phyloP scores from a whole-genome alignment of 2,113 vertebrate species.

The Oostethus manadensis region DNA sequence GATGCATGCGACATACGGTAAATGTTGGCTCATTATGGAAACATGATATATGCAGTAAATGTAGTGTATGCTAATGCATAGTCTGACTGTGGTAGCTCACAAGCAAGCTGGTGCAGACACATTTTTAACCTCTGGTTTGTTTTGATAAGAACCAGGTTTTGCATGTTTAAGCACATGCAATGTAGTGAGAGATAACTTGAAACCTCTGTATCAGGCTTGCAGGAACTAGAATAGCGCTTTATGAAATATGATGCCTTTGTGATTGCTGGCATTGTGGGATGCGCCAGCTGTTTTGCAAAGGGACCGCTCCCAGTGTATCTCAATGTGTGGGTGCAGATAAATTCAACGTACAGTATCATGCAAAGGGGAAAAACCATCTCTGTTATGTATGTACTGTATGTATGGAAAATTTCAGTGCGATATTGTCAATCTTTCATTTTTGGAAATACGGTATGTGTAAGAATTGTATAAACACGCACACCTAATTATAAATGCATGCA shows the following conservation, averaged over 20 bases:
- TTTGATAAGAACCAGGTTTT: conserved; percentile 17
- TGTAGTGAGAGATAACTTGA: background rate
- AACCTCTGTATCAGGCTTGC: background rate
- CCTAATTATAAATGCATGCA: background rate
- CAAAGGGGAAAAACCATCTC: background rate
- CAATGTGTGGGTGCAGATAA: conserved; percentile 23
- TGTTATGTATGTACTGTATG: background rate
- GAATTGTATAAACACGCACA: conserved; percentile 10
- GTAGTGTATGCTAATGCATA: background rate
- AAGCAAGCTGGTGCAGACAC: background rate
- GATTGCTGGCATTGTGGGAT: conserved; percentile 9
- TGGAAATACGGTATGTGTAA: too few species aligned
- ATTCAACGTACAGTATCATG: conserved; percentile 14
- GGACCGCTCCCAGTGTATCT: conserved; percentile 11
- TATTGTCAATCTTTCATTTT: conserved; percentile 1
- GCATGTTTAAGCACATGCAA: background rate
- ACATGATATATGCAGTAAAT: background rate
- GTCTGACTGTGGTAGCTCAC: background rate
- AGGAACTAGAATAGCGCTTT: background rate
- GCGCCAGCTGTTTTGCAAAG: conserved; percentile 22
- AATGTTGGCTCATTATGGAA: background rate
- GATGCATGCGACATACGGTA: too few species aligned
- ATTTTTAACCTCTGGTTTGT: conserved; percentile 4
- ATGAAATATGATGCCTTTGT: conserved; percentile 8
- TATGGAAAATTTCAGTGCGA: background rate